Percentiles rank a stretch among this genome's conserved stretches.
Evolutionary conservation across 92 coral and sea anemone species (phyloP).

Genomic region (Parazoanthus darwini): DNA sequence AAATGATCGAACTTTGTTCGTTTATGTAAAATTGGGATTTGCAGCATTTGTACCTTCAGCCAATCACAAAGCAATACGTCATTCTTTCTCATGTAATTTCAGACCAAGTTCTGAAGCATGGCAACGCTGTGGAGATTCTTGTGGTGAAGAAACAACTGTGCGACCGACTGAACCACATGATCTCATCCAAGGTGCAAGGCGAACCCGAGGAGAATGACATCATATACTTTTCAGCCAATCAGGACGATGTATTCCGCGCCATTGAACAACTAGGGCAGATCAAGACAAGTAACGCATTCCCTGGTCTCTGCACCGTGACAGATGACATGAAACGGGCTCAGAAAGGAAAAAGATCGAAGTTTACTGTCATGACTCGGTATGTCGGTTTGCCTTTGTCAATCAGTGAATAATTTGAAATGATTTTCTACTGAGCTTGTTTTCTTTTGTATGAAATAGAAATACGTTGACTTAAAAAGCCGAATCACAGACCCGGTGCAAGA

Average conservation of each 20-base stretch:
- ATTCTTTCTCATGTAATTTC: neutral
- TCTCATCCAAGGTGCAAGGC: conserved; percentile 88
- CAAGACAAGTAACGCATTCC: conserved; percentile 94
- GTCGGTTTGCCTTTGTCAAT: neutral
- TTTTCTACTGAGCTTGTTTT: neutral
- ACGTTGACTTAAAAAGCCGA: no score
- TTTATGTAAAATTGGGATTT: no score
- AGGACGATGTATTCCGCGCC: conserved; percentile 90
- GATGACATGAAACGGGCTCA: conserved; percentile 85
- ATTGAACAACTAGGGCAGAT: conserved; percentile 91
- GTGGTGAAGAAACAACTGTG: conserved; percentile 94
- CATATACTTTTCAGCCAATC: conserved; percentile 92
- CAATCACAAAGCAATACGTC: neutral
- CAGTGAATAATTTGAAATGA: neutral
- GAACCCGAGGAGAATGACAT: conserved; percentile 99
- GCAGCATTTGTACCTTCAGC: neutral
- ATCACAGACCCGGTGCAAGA: no score
- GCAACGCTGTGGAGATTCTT: conserved; percentile 94
- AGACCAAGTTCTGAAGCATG: conserved; percentile 97
- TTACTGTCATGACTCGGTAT: conserved; percentile 93
- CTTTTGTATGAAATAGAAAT: no score
- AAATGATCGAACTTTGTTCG: no score
- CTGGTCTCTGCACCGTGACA: conserved; percentile 84
- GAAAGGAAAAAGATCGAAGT: conserved; percentile 83
- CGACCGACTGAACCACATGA: conserved; percentile 86